Base-by-base conservation (phyloP, 2,888 invertebrate species). In the Ormyrus thymus region DNA sequence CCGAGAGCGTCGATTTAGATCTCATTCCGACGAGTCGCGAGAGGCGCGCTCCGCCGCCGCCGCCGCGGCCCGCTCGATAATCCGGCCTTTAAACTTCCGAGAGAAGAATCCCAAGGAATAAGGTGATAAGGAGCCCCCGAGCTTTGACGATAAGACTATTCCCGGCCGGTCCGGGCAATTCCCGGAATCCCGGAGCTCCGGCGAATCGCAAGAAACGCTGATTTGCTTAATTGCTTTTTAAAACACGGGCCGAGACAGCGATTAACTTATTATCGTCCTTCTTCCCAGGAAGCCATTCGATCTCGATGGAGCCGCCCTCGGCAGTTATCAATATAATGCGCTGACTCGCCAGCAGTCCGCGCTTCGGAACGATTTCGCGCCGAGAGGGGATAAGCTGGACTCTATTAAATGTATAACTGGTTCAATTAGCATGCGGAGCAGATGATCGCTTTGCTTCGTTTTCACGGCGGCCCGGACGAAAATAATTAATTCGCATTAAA, bases 61-160 rank as follows among this genome's bases (percentile, higher is more conserved):
- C 6, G 10, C 15, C 64, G 11, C 45, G 45, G 13, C 56, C 7
- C 46, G n/a, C 7, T 45, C 82, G 83, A 83, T 84, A 85, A 83
- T 84, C 83, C 78, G 66, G 79, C 76, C 79, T 84, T 82, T 81
- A 83, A 83, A 83, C 81, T 83, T 84, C 59, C 65, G 29, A 55
- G 58, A 29, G 65, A 48, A 74, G 72, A 80, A 75, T 80, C 69
- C 55, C 29, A 43, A 61, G 72, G 68, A 79, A 82, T 69, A 62
- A 76, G 78, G 80, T 80, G 81, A 82, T 80, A 79, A 80, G 78
- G 62, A 51, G 64, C 45, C 46, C 55, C 1, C 13, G 29, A 48
- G 73, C 51, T 62, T 71, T 62, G 69, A 61, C 66, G 79, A 81
- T 81, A 80, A 81, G 81, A 73, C 69, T 74, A 76, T 71, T 71